Evolutionary conservation across 2,888 invertebrate species (phyloP).

Genomic region (Uropetala carovei): DNA sequence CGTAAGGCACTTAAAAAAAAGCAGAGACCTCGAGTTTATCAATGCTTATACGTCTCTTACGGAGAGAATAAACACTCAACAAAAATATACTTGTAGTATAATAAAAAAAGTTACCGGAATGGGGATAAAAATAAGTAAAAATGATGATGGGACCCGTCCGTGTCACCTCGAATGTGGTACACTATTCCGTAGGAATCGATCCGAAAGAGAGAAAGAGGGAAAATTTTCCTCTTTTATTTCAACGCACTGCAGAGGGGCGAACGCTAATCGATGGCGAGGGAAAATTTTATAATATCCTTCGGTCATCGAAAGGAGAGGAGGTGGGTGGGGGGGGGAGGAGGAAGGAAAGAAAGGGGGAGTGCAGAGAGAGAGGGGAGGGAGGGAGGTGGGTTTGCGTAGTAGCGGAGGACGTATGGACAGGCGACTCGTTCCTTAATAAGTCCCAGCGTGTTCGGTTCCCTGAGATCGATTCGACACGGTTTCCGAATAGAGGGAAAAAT

Average conservation of each 20-base stretch:
- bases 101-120: not conserved
- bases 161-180: not conserved
- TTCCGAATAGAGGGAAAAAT: not conserved
- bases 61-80: not conserved
- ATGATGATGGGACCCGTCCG: not conserved
- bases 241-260: slow-evolving; percentile 6
- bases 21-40: too few species aligned
- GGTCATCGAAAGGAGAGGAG: not conserved
- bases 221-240: not conserved
- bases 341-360: too few species aligned
- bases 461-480: not conserved
- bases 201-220: too few species aligned
- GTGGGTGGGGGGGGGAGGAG: too few species aligned
- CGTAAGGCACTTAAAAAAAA: too few species aligned
- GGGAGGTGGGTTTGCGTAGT: too few species aligned
- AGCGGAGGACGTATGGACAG: not conserved
- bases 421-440: slow-evolving; percentile 14
- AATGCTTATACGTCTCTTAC: not conserved
- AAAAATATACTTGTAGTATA: not conserved
- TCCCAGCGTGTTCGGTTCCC: not conserved
- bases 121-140: not conserved
- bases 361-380: too few species aligned
- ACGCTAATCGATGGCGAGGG: not conserved
- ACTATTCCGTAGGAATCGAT: not conserved
- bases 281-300: not conserved